A percentile compares a stretch with the other conserved stretches of the same genome.
phyloP scores from a whole-genome alignment of 2,797 vertebrate genomes.

The Sebastes diaconus region DNA sequence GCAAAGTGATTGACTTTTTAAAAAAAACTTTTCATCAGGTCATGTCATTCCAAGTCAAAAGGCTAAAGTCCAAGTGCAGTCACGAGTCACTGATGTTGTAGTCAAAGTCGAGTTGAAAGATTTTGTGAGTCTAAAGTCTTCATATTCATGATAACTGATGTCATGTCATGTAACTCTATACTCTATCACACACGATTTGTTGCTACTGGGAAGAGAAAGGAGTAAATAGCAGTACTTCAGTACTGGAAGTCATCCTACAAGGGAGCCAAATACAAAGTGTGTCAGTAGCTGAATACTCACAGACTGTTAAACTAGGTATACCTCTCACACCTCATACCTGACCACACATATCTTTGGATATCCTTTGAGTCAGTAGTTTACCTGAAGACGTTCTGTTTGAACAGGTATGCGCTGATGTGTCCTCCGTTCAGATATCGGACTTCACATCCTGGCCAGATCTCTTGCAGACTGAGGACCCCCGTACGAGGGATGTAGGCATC shows the following conservation, averaged over 20 bases:
- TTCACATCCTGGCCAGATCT: slow-evolving; percentile 98
- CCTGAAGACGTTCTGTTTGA: slow-evolving; percentile 97
- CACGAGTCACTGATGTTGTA: background rate
- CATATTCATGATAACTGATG: background rate
- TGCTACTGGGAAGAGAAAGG: background rate
- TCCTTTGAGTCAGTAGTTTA: slow-evolving; percentile 50
- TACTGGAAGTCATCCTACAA: background rate
- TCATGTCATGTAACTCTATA: background rate
- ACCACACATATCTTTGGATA: background rate
- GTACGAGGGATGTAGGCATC: slow-evolving; percentile 95
- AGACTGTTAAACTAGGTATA: background rate
- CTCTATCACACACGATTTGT: background rate
- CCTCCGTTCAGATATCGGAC: slow-evolving; percentile 93
- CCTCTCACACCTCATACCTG: background rate
- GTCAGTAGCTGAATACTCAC: background rate
- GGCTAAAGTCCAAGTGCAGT: background rate
- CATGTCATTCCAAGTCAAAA: background rate
- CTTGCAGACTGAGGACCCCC: slow-evolving; percentile 93
- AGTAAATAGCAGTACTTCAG: background rate
- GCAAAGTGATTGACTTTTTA: background rate
- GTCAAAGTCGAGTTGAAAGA: background rate
- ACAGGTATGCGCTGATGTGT: slow-evolving; percentile 96
- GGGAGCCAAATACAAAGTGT: background rate
- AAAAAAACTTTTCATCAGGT: background rate
- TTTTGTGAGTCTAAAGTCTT: background rate